Evolutionary conservation across 2,797 vertebrate species (phyloP).

Genomic region (Vespertilio murinus): DNA sequence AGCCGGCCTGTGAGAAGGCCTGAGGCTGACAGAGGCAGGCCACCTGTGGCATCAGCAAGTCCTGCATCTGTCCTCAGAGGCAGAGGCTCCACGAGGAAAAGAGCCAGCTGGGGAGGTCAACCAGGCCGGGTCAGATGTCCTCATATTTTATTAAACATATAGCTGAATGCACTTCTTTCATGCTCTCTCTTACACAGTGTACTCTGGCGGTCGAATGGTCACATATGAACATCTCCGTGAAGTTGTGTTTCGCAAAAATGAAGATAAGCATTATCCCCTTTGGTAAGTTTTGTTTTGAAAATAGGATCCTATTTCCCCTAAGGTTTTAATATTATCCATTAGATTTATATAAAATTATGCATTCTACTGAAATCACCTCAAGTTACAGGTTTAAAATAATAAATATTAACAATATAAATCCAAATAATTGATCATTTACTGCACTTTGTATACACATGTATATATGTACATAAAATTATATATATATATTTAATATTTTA

Average conservation of each 20-base stretch:
- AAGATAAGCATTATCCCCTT: slow-evolving; percentile 87
- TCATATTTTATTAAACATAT: neutral
- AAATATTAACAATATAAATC: slow-evolving; percentile 15
- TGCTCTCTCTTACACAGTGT: slow-evolving; percentile 83
- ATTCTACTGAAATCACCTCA: neutral
- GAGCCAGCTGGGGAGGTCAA: neutral
- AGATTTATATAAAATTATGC: neutral
- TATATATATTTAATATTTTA: neutral
- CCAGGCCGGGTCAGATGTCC: neutral
- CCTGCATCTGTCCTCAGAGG: neutral
- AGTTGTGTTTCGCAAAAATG: slow-evolving; percentile 85
- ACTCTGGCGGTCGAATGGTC: slow-evolving; percentile 90
- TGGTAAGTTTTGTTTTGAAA: slow-evolving; percentile 84
- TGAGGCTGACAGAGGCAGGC: neutral
- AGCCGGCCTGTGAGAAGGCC: neutral
- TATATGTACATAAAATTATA: neutral
- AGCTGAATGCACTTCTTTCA: neutral
- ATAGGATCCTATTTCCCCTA: neutral
- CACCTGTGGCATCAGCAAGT: neutral
- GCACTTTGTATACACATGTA: neutral
- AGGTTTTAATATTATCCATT: neutral
- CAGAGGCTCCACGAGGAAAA: neutral
- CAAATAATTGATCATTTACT: neutral
- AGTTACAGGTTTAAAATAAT: slow-evolving; percentile 9
- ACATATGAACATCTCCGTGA: slow-evolving; percentile 90